These are phyloP conservation scores for Anisognathus igniventris DNA, from an alignment of 2,797 vertebrate genomes.

Conservation along the genomic window DNA sequence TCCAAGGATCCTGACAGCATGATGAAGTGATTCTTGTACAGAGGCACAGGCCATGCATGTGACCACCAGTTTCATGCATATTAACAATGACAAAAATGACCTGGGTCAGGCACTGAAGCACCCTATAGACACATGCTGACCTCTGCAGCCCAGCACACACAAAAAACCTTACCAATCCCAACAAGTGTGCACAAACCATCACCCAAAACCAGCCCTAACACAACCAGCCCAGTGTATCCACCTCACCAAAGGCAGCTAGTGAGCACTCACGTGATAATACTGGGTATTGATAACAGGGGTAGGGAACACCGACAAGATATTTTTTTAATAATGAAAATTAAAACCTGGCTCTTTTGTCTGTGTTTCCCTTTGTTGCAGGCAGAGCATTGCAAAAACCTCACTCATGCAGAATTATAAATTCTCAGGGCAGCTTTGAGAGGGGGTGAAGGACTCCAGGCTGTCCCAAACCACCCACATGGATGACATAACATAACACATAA, in stretches of 20 bases:
- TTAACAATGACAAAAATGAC: neutral
- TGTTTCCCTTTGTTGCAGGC: neutral
- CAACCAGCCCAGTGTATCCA: accelerated
- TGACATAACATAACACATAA: neutral
- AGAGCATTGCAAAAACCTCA: neutral
- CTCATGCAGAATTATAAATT: neutral
- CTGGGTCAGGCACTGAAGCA: neutral
- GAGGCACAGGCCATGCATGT: neutral
- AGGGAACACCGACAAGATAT: neutral
- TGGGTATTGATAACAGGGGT: accelerated
- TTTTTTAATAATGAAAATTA: neutral
- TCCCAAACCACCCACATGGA: neutral
- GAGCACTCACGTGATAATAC: neutral
- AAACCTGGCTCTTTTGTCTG: neutral
- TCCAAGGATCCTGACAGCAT: neutral
- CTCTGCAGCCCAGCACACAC: neutral
- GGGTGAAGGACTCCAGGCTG: neutral
- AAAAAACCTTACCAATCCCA: neutral
- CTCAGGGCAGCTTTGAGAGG: neutral
- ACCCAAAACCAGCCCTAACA: neutral
- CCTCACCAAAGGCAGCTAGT: neutral
- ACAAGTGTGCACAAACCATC: accelerated
- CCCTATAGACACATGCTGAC: neutral
- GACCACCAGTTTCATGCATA: neutral
- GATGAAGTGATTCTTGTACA: neutral